Base-by-base conservation (phyloP, 64 coral and sea anemone species). In the Dendrophyllia cribrosa region DNA sequence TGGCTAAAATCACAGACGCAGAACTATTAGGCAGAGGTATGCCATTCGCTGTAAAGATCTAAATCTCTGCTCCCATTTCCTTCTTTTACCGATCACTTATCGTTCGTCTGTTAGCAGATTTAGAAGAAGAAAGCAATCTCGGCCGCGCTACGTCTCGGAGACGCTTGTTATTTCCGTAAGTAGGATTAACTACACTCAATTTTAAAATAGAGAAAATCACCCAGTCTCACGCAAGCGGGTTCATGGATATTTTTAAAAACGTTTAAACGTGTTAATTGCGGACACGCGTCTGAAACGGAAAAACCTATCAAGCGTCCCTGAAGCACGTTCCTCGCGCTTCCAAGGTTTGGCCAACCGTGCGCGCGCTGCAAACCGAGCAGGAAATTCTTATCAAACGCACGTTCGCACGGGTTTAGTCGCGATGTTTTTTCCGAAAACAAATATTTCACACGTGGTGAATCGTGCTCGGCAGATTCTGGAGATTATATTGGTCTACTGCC, bases 251-350 rank as follows among this genome's bases (percentile, higher is more conserved):
- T 84, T 84, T 84, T 64, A 20, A 51, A 68, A 84, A 65, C 80
- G 43, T 84, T 84, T 68, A 84, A 84, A 84, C 19, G 80, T 84
- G 80, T 84, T 84, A 84, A 84, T 84, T 84, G 80, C 43, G 46
- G 80, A 60, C 80, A 84, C 80, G 80, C 80, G 80, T 68, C 80
- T 51, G 46, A 15, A 63, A 23, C 61, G 80, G 80, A 84, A 84
- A 66, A 48, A 43, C 44, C 46, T 20, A 50, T 84, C 60, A 83
- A 83, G 43, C 43, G 60, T 83, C 61, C 59, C 80, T 21, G 15
- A 84, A 21, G 47, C 14, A 16, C 44, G 12, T 75, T 50, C 4
- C 62, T 49, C 44, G 17, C 46, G 0, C 1, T 23, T 68, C 4
- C 7, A 19, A 16, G 3, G 43, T 14, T 67, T 84, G n/a, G 3